These are phyloP conservation scores for Rhynchonycteris naso DNA, from an alignment of 2,797 vertebrate genomes.

Conservation along the genomic window DNA sequence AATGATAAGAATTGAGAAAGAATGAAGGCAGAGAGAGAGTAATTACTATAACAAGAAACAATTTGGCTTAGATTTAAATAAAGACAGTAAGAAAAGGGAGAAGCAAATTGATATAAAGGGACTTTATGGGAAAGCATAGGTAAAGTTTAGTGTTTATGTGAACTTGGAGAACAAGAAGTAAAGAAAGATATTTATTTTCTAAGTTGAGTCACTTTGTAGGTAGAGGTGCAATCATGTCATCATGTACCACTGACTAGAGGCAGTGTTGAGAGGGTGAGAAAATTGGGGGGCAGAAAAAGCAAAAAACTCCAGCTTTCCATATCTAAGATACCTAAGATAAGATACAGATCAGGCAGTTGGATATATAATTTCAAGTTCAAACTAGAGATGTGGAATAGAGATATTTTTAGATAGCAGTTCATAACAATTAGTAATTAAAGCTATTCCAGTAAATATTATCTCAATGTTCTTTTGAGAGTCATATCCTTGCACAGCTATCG, in stretches of 20 bases:
- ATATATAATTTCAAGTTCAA: background rate
- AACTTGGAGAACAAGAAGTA: background rate
- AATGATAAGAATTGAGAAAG: background rate
- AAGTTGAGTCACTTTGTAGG: background rate
- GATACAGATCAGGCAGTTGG: background rate
- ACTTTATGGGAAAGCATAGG: background rate
- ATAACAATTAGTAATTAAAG: background rate
- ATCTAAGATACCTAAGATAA: background rate
- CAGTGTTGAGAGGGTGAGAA: fast-evolving
- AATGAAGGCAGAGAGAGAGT: background rate
- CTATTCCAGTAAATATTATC: background rate
- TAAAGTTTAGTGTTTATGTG: background rate
- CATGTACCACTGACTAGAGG: background rate
- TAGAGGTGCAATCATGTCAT: background rate
- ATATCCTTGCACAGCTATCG: background rate
- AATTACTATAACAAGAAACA: background rate
- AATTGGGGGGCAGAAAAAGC: background rate
- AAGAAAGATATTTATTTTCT: background rate
- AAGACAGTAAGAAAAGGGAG: background rate
- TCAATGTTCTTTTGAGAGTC: background rate
- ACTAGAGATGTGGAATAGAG: background rate
- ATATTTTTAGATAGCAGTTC: background rate
- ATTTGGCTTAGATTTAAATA: background rate
- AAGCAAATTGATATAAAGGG: background rate
- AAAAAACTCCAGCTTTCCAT: fast-evolving